phyloP scores from a whole-genome alignment of 2,113 vertebrate species.

The Bagarius yarrelli region DNA sequence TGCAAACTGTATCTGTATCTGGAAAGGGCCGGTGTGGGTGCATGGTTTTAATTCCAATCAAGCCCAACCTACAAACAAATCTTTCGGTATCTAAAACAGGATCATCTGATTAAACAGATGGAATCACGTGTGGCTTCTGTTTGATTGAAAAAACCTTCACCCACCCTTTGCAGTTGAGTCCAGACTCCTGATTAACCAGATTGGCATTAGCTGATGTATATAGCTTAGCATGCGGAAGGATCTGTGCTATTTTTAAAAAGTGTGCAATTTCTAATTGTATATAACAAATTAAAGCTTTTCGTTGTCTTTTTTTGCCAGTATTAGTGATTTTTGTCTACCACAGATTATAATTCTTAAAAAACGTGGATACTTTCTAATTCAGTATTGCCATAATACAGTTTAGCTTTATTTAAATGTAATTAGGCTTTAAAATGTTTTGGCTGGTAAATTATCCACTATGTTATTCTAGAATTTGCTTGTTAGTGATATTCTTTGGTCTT shows the following conservation, averaged over 20 bases:
- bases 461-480: neutral
- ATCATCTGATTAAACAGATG: too few relatives aligned
- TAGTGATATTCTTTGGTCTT: too few relatives aligned
- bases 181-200: too few relatives aligned
- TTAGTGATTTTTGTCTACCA: neutral
- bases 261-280: neutral
- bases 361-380: neutral
- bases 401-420: neutral
- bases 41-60: too few relatives aligned
- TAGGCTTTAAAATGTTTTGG: neutral
- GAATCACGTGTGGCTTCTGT: too few relatives aligned
- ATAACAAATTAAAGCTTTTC: neutral
- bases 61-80: too few relatives aligned
- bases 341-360: neutral
- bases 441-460: neutral
- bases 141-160: too few relatives aligned
- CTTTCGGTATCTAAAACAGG: too few relatives aligned
- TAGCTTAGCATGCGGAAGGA: neutral
- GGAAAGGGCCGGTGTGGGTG: too few relatives aligned
- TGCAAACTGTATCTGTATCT: too few relatives aligned
- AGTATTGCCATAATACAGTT: neutral
- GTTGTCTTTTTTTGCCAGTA: neutral
- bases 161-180: too few relatives aligned
- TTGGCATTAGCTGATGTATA: neutral
- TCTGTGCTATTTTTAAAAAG: too few relatives aligned